phyloP scores from a whole-genome alignment of 2,113 vertebrate genomes.

The Prinia subflava region DNA sequence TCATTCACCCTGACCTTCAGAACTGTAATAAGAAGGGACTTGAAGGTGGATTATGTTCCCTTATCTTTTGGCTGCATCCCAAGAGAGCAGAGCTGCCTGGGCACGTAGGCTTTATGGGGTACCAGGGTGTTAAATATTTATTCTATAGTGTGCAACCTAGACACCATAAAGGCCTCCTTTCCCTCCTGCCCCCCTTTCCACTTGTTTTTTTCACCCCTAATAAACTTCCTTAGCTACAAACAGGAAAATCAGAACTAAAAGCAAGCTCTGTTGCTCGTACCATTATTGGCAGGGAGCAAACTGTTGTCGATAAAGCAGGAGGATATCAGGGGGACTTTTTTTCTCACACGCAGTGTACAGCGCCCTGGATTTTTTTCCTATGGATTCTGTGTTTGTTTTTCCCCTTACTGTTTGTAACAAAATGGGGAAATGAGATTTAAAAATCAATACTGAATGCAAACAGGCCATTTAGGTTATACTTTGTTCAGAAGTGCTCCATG shows the following conservation, averaged over 20 bases:
- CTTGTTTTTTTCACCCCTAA: background rate
- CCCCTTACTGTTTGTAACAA: conserved; percentile 14
- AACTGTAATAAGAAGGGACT: background rate
- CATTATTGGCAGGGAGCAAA: background rate
- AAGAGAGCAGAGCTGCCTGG: background rate
- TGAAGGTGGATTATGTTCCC: background rate
- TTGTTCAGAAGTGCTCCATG: conserved; percentile 11
- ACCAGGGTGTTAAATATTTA: background rate
- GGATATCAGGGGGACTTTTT: background rate
- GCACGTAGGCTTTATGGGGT: background rate
- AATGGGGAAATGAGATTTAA: conserved; percentile 64
- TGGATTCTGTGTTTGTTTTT: conserved; percentile 11
- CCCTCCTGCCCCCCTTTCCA: background rate
- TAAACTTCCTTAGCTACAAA: background rate
- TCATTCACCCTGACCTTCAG: background rate
- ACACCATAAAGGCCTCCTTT: background rate
- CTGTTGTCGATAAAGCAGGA: background rate
- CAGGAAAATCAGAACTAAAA: background rate
- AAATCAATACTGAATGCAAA: conserved; percentile 50
- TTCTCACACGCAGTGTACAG: background rate
- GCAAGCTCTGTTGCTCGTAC: background rate
- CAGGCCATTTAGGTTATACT: conserved; percentile 24
- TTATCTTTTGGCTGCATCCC: background rate
- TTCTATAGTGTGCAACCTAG: background rate
- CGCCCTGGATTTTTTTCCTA: conserved; percentile 5